Base-by-base conservation (phyloP, 2,797 vertebrate species). In the Thalassophryne amazonica region DNA sequence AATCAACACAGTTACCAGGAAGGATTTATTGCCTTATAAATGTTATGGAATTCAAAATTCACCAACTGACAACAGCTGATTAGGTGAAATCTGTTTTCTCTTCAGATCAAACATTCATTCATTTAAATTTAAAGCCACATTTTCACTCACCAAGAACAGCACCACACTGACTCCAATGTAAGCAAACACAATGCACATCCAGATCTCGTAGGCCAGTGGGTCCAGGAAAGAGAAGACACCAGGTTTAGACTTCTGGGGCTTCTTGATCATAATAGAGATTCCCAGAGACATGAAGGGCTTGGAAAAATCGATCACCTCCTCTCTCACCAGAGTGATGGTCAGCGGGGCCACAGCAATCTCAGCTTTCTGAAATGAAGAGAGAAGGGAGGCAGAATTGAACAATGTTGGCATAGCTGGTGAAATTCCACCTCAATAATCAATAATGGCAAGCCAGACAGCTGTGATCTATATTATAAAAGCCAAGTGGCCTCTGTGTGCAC, bases 241-340 rank as follows among this genome's bases (percentile, higher is more conserved):
- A 0, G 97, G 97, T 88, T 99, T 99, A 48, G 97, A 98, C 87
- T 99, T 99, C 85, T 98, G 97, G 10, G 97, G 96, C 73, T 99
- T 98, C 90, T 99, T 99, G 90, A 99, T 99, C 97, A 99, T 99
- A 83, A 98, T 99, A 83, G 96, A 98, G 84, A 98, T 99, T 60
- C 97, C 97, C 84, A 99, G 86, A 75, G 95, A 97, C 97, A 99
- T 98, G 86, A 99, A 99, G 69, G 97, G 96, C 77, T 98, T 98
- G 12, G 96, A 99, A 87, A 99, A 99, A 87, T 99, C 97, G 57
- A 99, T 99, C 78, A 99, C 97, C 85, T 99, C 97, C 81, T 99
- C 97, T 76, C 97, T 90, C 65, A 99, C 97, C 86, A 99, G 88
- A 37, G 97, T 98, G 85, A 99, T 99, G 76, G 97, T 99, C 86